phyloP scores from a whole-genome alignment of 1,140 invertebrate genomes.

The Nasonia vitripennis region DNA sequence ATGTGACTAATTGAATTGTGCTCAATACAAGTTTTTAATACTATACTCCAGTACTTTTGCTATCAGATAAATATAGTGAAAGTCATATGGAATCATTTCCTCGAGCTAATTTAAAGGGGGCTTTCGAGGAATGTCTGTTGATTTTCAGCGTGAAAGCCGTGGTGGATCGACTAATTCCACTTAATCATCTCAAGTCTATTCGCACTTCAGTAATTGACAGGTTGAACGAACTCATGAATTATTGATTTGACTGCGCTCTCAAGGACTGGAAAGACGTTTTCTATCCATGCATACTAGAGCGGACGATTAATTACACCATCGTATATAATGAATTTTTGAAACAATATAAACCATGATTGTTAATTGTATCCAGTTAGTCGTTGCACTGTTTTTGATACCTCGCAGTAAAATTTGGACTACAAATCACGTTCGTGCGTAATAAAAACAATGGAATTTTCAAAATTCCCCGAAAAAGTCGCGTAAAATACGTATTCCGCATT shows the following conservation, averaged over 20 bases:
- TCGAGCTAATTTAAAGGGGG: neutral
- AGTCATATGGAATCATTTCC: no score
- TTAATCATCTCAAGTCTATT: constrained; percentile 5
- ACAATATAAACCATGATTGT: neutral
- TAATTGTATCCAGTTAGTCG: no score
- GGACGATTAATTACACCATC: no score
- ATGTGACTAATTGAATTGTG: neutral
- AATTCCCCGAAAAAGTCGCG: no score
- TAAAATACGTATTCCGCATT: neutral
- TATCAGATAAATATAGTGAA: no score
- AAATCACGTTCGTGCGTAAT: no score
- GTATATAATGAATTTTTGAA: neutral
- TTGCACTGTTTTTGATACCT: no score
- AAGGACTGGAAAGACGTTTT: neutral
- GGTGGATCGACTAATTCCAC: neutral
- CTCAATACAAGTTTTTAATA: neutral
- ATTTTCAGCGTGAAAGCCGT: neutral
- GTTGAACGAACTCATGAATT: neutral
- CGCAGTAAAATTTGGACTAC: no score
- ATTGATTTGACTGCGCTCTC: neutral
- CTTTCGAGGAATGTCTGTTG: neutral
- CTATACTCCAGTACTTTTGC: neutral
- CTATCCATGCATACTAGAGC: no score
- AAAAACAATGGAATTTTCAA: no score
- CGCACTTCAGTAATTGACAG: neutral